Evolutionary conservation across 2,113 vertebrate species (phyloP).

Genomic region (Baryphthengus martii): DNA sequence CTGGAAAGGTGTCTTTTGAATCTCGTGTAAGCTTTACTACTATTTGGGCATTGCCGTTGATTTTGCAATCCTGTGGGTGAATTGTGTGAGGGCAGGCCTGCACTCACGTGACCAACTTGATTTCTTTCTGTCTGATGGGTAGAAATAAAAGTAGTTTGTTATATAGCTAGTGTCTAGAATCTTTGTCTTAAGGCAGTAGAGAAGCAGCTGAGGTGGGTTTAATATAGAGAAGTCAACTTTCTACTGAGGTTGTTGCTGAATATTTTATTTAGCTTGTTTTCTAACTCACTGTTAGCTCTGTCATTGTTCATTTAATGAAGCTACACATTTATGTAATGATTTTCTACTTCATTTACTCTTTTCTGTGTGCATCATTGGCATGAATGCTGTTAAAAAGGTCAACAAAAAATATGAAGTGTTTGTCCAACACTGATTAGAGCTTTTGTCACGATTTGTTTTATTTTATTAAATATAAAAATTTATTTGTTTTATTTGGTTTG

Average conservation of each 20-base stretch:
- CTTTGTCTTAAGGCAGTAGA: background rate
- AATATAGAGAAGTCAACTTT: background rate
- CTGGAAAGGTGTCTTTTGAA: background rate
- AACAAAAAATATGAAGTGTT: background rate
- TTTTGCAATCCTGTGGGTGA: background rate
- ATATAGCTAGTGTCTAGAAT: background rate
- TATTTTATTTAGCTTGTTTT: background rate
- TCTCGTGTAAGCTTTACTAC: background rate
- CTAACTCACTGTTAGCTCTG: background rate
- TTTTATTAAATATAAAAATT: too few relatives aligned
- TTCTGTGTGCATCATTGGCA: background rate
- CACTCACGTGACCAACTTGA: background rate
- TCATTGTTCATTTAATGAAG: background rate
- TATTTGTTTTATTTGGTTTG: too few relatives aligned
- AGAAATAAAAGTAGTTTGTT: background rate
- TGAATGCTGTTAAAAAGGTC: background rate
- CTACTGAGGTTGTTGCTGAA: background rate
- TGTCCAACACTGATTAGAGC: background rate
- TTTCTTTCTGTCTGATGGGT: background rate
- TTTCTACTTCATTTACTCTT: conserved; percentile 7
- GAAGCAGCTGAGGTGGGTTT: background rate
- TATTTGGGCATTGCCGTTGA: background rate
- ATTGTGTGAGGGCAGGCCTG: background rate
- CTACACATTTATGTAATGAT: background rate
- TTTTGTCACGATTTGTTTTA: background rate